Base-by-base conservation (phyloP, 2,888 invertebrate species). In the Sphaerophoria rueppellii region DNA sequence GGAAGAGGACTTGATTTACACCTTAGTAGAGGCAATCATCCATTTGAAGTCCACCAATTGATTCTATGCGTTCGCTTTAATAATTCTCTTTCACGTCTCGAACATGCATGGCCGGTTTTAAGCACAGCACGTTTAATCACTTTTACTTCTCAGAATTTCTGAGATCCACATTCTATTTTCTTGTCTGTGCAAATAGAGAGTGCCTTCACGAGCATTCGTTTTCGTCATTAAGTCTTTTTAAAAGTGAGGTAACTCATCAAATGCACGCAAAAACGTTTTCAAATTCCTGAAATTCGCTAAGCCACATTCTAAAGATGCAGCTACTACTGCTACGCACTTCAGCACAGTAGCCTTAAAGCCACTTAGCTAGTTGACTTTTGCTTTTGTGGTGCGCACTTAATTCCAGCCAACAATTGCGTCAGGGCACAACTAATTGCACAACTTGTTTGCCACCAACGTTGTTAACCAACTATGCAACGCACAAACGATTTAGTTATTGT, bases 351-450 rank as follows among this genome's bases (percentile, higher is more conserved):
- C 24, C 24, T 24, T 24, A 24, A 2, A 24, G 24, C 24, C 24
- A 24, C 24, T 24, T 24, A 24, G 2, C 24, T 24, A 24, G 24
- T 24, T 24, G 24, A 24, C 24, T 24, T 24, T 24, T 24, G 24
- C 24, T 24, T 24, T 24, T 48, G 2, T 2, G 43, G 12, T 43
- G 58, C 43, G 67, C 11, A 72, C 32, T 60, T 50, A 61, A 82
- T 78, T 82, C 77, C 82, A 14, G 54, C 48, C 43, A 71, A 71
- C 70, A 74, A 82, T 79, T 74, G 74, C 78, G 43, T 35, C 57
- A 74, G 69, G 9, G 11, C 57, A 57, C 24, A 78, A 71, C 74
- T 78, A 74, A 74, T 78, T 82, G 63, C 78, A 65, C 63, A 78
- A 78, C 50, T 46, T 34, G 58, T 43, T 34, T 32, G 16, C 76